Conservation (phyloP, 1,140 invertebrate genomes). For the Agrypnia vestita region DNA sequence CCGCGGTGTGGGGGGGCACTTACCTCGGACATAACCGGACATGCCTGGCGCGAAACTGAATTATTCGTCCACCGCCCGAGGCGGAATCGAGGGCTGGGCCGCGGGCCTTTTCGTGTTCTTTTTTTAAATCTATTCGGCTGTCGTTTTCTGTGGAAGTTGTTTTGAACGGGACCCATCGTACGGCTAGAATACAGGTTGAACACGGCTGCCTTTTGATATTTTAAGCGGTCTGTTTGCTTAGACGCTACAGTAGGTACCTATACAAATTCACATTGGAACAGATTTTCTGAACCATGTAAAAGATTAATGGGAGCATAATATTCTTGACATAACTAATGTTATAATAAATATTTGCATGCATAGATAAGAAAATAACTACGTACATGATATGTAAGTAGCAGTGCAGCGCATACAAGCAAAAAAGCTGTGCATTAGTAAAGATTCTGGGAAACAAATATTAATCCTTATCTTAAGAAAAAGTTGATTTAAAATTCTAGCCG, state of each 20-base stretch:
- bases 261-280: background rate
- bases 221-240: background rate
- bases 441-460: no score
- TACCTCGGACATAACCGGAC: slow-evolving; percentile 31
- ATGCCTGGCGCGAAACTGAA: slow-evolving; percentile 21
- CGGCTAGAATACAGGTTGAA: background rate
- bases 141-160: slow-evolving; percentile 12
- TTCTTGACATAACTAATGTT: no score
- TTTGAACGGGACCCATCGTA: background rate
- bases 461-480: no score
- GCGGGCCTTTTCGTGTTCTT: background rate
- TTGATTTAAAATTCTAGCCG: no score
- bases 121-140: slow-evolving; percentile 6
- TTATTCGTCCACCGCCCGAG: slow-evolving; percentile 24
- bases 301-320: no score
- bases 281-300: background rate
- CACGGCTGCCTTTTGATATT: background rate
- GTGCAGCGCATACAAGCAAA: no score
- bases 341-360: no score
- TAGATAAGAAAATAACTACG: no score
- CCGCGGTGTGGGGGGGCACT: background rate
- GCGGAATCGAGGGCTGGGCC: slow-evolving; percentile 17
- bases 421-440: no score
- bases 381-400: no score
- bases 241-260: background rate